These are phyloP conservation scores for Microcebus lehilahytsara DNA, from an alignment of 2,113 vertebrate genomes.

Conservation along the genomic window DNA sequence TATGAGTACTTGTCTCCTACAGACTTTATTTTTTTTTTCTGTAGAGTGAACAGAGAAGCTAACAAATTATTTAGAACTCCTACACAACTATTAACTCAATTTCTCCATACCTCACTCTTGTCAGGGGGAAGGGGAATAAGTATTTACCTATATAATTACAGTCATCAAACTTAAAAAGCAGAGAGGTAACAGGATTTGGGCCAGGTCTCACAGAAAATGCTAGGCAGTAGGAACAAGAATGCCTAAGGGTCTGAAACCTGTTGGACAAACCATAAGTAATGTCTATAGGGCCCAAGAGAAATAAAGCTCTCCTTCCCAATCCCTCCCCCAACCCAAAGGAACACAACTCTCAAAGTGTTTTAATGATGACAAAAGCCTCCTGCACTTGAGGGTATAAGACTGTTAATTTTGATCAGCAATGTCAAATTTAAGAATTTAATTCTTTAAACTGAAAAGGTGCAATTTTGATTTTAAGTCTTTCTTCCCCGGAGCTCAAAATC, in stretches of 20 bases:
- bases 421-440: slow-evolving; percentile 63
- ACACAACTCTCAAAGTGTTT: slow-evolving; percentile 41
- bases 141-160: slow-evolving; percentile 45
- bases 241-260: slow-evolving; percentile 24
- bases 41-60: slow-evolving; percentile 12
- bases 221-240: slow-evolving; percentile 19
- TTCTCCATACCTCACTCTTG: slow-evolving; percentile 47
- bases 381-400: slow-evolving; percentile 31
- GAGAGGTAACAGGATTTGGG: background rate
- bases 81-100: slow-evolving; percentile 57
- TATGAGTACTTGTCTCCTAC: slow-evolving; percentile 32
- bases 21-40: slow-evolving; percentile 51
- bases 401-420: slow-evolving; percentile 61
- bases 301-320: slow-evolving; percentile 28
- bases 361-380: slow-evolving; percentile 42
- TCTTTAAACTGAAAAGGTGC: slow-evolving; percentile 42
- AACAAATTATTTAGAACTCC: slow-evolving; percentile 64
- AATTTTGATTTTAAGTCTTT: slow-evolving; percentile 69
- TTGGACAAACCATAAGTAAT: background rate
- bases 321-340: background rate
- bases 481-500: slow-evolving; percentile 64
- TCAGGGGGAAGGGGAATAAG: slow-evolving; percentile 24
- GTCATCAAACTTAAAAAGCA: slow-evolving; percentile 42
- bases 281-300: background rate
- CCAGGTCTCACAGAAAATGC: slow-evolving; percentile 24